Evolutionary conservation across 2,888 invertebrate genomes (phyloP), one percentile per base, ranked within the genome.

Genomic region (Mesochorus sp.): DNA sequence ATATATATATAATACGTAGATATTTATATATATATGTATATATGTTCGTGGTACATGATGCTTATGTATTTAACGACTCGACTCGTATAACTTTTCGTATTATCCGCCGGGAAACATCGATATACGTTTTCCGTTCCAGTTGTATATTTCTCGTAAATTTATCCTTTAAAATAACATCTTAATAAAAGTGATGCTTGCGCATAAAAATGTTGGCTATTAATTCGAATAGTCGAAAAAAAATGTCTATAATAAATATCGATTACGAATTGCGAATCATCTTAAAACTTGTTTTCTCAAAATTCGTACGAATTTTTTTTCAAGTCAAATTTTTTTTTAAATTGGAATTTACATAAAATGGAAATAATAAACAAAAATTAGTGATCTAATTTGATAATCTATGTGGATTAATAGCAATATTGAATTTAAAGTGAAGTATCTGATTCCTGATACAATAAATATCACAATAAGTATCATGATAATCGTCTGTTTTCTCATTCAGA

Each of bases 1-100:
- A 37, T 21, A 5, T n/a, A 6, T 37, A n/a, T 19, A 12, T 51
- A 12, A n/a, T 10, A 4, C 12, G n/a, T 2, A 51, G 1, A 51
- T 24, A 21, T 51, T 26, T 5, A 24, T 17, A 31, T 64, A 49
- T 64, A 34, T 28, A 6, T 31, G 28, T 4, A 39, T 39, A 28
- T 28, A 6, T 37, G 28, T 26, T 12, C 14, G 26, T 28, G 51
- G 28, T 8, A 53, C 31, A 55, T 34, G 17, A 49, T 26, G 28
- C 28, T 62, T 51, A 8, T 17, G 59, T 42, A 42, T 68, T 68
- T 31, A 76, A 53, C 26, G 47, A 44, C 34, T 8, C 42, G 21
- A 34, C 17, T 37, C 5, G 37, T 34, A 66, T 66, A 57, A 70
- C 42, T 71, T 71, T 51, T 64, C 47, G 68, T 55, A 62, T 55